Percentiles rank a stretch among this genome's conserved stretches.
Evolutionary conservation across 2,113 vertebrate genomes (phyloP).

Genomic region (Hippopotamus amphibius): DNA sequence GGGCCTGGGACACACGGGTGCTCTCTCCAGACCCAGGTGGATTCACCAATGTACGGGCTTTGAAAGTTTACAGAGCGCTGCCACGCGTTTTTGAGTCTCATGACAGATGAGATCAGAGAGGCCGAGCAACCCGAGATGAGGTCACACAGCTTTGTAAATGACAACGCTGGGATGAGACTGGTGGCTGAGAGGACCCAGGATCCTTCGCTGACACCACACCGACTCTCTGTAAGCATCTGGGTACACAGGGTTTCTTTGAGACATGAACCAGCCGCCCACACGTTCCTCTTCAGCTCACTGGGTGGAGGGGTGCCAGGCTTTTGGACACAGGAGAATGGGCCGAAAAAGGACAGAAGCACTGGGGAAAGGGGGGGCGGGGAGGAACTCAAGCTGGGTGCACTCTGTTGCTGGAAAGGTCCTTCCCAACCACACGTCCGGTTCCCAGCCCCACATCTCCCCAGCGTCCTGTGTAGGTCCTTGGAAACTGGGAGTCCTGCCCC

Average conservation of each 20-base stretch:
- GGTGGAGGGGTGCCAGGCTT: background rate
- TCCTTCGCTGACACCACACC: background rate
- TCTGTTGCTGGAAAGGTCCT: background rate
- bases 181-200: background rate
- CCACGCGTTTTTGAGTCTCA: background rate
- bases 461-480: background rate
- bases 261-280: background rate
- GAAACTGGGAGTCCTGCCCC: background rate
- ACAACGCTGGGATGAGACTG: background rate
- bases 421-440: background rate
- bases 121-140: background rate
- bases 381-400: background rate
- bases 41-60: background rate
- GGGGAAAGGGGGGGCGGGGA: background rate
- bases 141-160: background rate
- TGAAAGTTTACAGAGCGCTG: background rate
- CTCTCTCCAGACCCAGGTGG: background rate
- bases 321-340: background rate
- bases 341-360: background rate
- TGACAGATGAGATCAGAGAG: background rate
- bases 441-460: background rate
- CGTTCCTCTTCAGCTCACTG: background rate
- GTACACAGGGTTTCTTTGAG: background rate
- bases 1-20: rapidly evolving
- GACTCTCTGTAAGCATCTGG: background rate